Conservation (phyloP, 2,888 invertebrate genomes). For the Zaprionus lineosus region DNA sequence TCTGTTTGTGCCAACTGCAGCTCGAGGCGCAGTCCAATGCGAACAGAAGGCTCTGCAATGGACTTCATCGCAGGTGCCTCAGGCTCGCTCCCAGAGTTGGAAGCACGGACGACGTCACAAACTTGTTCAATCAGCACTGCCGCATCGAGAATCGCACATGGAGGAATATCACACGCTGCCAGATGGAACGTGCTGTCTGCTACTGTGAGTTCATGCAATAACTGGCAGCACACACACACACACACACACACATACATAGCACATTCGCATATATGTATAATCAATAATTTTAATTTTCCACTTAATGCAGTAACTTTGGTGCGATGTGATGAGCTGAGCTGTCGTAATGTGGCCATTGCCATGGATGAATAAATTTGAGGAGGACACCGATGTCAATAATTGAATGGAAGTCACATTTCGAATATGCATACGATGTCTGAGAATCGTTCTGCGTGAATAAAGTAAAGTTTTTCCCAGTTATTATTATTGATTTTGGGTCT, state of each 20-base stretch:
- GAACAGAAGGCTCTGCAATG: not conserved
- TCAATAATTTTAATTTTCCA: not conserved
- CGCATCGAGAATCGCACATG: slow-evolving; percentile 19
- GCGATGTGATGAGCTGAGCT: slow-evolving; percentile 26
- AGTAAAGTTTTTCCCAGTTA: no score
- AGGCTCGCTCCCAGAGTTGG: slow-evolving; percentile 21
- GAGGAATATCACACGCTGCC: slow-evolving; percentile 49
- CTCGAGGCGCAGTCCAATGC: not conserved
- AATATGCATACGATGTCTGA: no score
- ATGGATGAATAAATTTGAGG: not conserved
- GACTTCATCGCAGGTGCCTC: slow-evolving; percentile 23
- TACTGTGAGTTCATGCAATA: slow-evolving; percentile 55
- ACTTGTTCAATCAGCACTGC: slow-evolving; percentile 42
- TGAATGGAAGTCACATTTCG: no score
- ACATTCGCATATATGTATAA: no score
- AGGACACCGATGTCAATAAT: not conserved
- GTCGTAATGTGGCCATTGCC: slow-evolving; percentile 8
- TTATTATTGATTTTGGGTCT: no score
- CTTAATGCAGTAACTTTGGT: slow-evolving; percentile 52
- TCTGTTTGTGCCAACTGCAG: not conserved
- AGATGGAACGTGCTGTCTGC: slow-evolving; percentile 44
- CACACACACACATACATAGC: no score
- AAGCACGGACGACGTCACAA: slow-evolving; percentile 34
- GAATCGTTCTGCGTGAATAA: not conserved
- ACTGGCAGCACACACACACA: no score